Conservation (phyloP, 2,888 invertebrate genomes). For the Heliconius sara region DNA sequence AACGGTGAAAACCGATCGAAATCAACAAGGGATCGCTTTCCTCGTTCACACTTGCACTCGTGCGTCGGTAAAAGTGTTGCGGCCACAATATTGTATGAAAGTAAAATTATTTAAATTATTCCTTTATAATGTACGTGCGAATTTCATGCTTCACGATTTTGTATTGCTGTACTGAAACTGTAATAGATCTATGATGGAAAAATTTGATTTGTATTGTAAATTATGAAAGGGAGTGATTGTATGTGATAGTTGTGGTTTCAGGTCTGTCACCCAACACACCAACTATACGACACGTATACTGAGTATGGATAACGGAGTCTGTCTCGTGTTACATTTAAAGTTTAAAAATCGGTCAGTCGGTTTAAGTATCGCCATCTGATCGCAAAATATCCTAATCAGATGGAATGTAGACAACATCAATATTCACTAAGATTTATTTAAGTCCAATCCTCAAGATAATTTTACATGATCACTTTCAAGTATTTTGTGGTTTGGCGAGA, state of each 20-base stretch:
- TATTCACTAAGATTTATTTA: too few relatives aligned
- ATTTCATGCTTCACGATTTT: constrained; percentile 6
- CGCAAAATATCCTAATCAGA: too few relatives aligned
- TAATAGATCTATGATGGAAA: not conserved
- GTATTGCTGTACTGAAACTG: not conserved
- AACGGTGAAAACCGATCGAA: constrained; percentile 42
- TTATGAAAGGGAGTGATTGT: not conserved
- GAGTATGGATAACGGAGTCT: not conserved
- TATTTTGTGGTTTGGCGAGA: too few relatives aligned
- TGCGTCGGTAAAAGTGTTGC: constrained; percentile 20
- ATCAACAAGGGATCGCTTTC: constrained; percentile 39
- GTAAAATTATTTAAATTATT: constrained; percentile 24
- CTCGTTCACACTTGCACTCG: constrained; percentile 15
- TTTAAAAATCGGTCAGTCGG: too few relatives aligned
- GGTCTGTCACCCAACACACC: not conserved
- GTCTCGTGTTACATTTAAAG: not conserved
- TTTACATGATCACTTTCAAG: too few relatives aligned
- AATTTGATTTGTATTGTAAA: not conserved
- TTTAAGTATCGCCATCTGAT: too few relatives aligned
- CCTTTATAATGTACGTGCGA: constrained; percentile 2
- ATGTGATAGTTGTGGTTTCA: not conserved
- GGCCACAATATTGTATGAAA: constrained; percentile 21
- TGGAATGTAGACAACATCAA: too few relatives aligned
- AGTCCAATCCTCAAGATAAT: too few relatives aligned
- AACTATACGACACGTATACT: not conserved